phyloP scores from a whole-genome alignment of 2,113 vertebrate species.

The Gnathonemus echidnorhynchus region DNA sequence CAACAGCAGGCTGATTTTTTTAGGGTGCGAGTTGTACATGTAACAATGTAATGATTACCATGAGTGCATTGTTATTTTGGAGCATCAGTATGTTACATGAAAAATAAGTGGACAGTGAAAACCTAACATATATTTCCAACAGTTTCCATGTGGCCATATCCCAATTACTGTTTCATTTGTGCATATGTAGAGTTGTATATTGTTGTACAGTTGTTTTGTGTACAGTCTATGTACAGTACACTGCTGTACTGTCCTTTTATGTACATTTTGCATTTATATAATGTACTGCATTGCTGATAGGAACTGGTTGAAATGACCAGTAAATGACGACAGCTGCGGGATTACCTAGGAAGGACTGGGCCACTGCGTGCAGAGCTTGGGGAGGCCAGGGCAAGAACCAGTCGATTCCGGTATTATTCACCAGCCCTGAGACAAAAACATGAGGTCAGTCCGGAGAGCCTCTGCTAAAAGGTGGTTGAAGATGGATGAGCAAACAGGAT shows the following conservation, averaged over 20 bases:
- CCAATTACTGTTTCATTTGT: no score
- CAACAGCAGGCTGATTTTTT: neutral
- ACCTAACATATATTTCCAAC: neutral
- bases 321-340: neutral
- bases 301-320: neutral
- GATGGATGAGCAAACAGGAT: neutral
- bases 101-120: neutral
- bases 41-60: neutral
- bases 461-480: neutral
- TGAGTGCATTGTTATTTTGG: neutral
- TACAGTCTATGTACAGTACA: no score
- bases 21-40: neutral
- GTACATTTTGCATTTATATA: no score
- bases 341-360: conserved; percentile 79
- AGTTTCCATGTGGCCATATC: neutral
- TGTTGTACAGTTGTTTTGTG: no score
- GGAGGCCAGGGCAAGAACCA: conserved; percentile 93
- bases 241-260: no score
- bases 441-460: neutral
- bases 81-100: neutral
- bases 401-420: conserved; percentile 94
- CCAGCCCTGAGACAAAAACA: conserved; percentile 68
- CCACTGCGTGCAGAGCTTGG: conserved; percentile 83
- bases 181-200: no score
- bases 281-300: no score